These are phyloP conservation scores for Xyrauchen texanus DNA, from an alignment of 2,113 vertebrate genomes.

Conservation along the genomic window DNA sequence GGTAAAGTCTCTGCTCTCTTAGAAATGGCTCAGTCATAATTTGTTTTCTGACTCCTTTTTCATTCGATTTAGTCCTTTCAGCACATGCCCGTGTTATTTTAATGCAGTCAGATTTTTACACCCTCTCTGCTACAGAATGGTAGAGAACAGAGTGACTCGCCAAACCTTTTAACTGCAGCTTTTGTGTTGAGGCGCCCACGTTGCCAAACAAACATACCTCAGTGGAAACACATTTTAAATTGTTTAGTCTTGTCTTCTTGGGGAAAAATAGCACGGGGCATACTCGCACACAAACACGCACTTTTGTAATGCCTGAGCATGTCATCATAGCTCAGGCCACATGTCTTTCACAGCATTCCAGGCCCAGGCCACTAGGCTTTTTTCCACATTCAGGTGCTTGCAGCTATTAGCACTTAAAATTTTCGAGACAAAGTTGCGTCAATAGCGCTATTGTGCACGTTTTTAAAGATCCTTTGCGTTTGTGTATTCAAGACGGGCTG, in stretches of 20 bases:
- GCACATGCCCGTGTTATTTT: conserved; percentile 6
- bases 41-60: conserved; percentile 21
- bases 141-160: neutral
- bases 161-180: conserved; percentile 27
- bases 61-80: conserved; percentile 22
- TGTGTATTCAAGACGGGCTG: conserved; percentile 7
- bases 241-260: conserved; percentile 51
- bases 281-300: neutral
- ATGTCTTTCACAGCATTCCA: conserved; percentile 6
- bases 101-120: neutral
- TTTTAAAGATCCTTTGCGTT: conserved; percentile 67
- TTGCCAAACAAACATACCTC: conserved; percentile 28
- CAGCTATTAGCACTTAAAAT: conserved; percentile 52
- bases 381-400: conserved; percentile 53
- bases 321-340: neutral
- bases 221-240: conserved; percentile 33
- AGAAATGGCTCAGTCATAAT: conserved; percentile 7
- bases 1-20: conserved; percentile 4
- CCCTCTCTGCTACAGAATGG: neutral
- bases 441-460: conserved; percentile 72
- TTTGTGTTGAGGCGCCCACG: conserved; percentile 26
- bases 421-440: conserved; percentile 71
- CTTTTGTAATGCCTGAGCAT: conserved; percentile 24
- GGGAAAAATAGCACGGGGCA: conserved; percentile 14
- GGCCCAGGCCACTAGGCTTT: neutral